Percentiles rank a stretch among this genome's conserved stretches.
These are phyloP conservation scores for Macrocentrus cingulum DNA, from an alignment of 1,140 invertebrate genomes.

Conservation along the genomic window DNA sequence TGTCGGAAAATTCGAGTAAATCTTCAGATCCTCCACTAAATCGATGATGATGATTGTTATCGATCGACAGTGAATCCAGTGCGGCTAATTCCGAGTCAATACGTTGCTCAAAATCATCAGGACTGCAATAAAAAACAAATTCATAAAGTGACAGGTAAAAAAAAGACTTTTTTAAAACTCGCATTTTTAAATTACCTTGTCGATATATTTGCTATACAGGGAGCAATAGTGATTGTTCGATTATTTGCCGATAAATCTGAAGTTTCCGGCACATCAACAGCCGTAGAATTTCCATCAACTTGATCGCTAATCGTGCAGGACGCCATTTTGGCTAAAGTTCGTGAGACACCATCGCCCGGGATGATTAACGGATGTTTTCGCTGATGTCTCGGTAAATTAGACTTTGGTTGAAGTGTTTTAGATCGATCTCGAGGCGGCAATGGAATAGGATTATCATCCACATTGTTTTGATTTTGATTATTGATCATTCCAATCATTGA, in stretches of 20 bases:
- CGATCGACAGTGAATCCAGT: slow-evolving; percentile 60
- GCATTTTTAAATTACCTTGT: slow-evolving; percentile 44
- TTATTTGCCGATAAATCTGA: slow-evolving; percentile 22
- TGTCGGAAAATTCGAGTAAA: slow-evolving; percentile 49
- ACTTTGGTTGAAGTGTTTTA: slow-evolving; percentile 65
- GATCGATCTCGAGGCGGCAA: slow-evolving; percentile 81
- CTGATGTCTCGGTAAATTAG: slow-evolving; percentile 74
- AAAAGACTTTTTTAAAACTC: too few species aligned
- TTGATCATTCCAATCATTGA: slow-evolving; percentile 51
- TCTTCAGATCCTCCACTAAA: slow-evolving; percentile 46
- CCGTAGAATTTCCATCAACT: slow-evolving; percentile 38
- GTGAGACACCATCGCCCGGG: slow-evolving; percentile 65
- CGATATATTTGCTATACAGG: slow-evolving; percentile 21
- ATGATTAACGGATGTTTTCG: slow-evolving; percentile 87
- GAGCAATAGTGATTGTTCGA: slow-evolving; percentile 8
- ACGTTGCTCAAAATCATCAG: slow-evolving; percentile 61
- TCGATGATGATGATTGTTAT: slow-evolving; percentile 40
- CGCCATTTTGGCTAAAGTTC: slow-evolving; percentile 65
- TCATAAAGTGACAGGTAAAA: too few species aligned
- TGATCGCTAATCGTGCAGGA: slow-evolving; percentile 49
- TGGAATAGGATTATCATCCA: slow-evolving; percentile 73
- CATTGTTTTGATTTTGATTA: slow-evolving; percentile 53
- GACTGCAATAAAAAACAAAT: slow-evolving; percentile 44
- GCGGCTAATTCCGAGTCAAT: slow-evolving; percentile 69
- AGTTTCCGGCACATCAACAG: slow-evolving; percentile 22